Conservation (phyloP, 2,113 vertebrate species). For the Falcunculus frontatus region DNA sequence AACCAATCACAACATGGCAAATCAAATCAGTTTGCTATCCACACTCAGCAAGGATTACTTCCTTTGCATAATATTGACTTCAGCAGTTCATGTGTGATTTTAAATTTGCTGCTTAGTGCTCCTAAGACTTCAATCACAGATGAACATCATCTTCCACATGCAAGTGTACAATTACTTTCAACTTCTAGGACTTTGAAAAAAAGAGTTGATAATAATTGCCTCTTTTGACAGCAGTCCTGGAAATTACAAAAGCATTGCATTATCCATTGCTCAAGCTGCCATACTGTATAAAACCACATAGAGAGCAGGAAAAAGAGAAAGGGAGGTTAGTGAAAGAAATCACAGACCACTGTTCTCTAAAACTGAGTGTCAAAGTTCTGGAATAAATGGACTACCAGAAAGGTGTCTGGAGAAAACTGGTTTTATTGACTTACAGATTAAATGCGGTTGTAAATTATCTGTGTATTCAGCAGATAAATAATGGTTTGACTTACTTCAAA, state of each 20-base stretch:
- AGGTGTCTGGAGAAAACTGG: not conserved
- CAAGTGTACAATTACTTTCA: not conserved
- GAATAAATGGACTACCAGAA: not conserved
- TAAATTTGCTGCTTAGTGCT: not conserved
- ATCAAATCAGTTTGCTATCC: not conserved
- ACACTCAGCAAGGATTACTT: not conserved
- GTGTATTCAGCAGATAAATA: conserved; percentile 8
- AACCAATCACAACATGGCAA: not conserved
- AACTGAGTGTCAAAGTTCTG: not conserved
- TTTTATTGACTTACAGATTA: conserved; percentile 7
- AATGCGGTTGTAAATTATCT: not conserved
- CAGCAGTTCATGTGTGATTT: not conserved
- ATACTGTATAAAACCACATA: not conserved
- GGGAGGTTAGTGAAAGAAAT: not conserved
- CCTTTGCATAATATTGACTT: not conserved
- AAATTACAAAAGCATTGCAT: not conserved
- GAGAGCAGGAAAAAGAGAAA: not conserved
- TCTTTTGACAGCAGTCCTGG: not conserved
- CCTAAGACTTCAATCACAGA: not conserved
- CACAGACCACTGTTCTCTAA: not conserved
- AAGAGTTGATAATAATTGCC: not conserved
- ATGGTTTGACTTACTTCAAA: not conserved
- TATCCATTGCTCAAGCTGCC: not conserved
- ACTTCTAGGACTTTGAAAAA: not conserved
- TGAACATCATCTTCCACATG: not conserved